These are phyloP conservation scores for Ceyx margarethae DNA, from an alignment of 2,113 vertebrate genomes.

Conservation along the genomic window DNA sequence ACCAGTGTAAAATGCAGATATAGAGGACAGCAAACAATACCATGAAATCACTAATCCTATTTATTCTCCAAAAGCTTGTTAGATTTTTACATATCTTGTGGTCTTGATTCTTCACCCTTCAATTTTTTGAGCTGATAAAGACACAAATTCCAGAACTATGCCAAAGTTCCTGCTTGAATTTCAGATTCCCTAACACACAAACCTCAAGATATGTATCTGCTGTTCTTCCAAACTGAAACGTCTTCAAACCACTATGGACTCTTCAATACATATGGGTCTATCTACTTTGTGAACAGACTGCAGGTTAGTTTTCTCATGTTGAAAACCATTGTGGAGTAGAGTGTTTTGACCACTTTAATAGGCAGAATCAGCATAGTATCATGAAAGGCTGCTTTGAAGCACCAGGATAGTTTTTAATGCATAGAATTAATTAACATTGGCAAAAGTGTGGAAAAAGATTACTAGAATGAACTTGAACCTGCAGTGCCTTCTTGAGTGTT, in stretches of 20 bases:
- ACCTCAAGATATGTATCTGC: background rate
- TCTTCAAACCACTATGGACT: background rate
- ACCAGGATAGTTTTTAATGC: background rate
- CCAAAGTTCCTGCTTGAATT: background rate
- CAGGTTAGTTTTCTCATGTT: background rate
- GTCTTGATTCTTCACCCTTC: background rate
- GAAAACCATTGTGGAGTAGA: background rate
- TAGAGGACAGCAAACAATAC: background rate
- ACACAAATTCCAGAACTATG: background rate
- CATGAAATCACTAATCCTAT: background rate
- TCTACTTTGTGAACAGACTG: background rate
- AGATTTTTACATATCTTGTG: background rate
- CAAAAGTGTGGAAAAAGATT: background rate
- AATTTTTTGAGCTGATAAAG: background rate
- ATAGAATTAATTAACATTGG: background rate
- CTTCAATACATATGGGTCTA: background rate
- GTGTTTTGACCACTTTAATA: background rate
- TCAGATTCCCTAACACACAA: background rate
- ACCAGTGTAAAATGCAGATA: background rate
- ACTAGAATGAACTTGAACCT: background rate
- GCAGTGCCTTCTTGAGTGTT: background rate
- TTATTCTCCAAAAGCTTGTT: background rate
- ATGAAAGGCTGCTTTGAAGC: background rate
- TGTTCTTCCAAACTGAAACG: background rate
- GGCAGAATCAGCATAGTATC: background rate